Conservation (phyloP, 2,888 invertebrate species). For the Troides helena region DNA sequence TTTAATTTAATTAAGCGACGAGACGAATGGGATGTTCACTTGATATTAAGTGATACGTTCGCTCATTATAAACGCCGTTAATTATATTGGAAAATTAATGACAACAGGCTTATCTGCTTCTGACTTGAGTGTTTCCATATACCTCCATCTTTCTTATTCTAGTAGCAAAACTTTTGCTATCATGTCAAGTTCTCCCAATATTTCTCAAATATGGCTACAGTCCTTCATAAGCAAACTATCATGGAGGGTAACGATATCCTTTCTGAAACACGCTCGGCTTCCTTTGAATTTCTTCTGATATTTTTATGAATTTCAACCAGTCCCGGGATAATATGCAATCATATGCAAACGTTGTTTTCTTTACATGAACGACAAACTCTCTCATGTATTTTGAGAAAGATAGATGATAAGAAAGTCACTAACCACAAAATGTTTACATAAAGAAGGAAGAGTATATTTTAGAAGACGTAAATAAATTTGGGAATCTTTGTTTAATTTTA, state of each 20-base stretch:
- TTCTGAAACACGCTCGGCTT: constrained; percentile 44
- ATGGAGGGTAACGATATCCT: constrained; percentile 38
- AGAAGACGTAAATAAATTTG: too few relatives aligned
- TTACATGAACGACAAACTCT: too few relatives aligned
- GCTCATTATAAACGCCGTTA: too few relatives aligned
- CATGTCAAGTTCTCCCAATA: constrained; percentile 48
- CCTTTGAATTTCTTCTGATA: constrained; percentile 38
- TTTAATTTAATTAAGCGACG: too few relatives aligned
- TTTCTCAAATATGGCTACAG: constrained; percentile 49
- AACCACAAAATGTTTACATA: too few relatives aligned
- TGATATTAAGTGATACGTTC: too few relatives aligned
- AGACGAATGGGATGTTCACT: too few relatives aligned
- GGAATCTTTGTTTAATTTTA: too few relatives aligned
- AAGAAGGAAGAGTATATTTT: too few relatives aligned
- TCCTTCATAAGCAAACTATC: constrained; percentile 45
- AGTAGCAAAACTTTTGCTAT: constrained; percentile 44
- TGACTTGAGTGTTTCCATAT: background rate
- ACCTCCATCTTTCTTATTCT: constrained; percentile 53
- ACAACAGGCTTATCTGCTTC: background rate
- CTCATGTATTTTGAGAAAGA: too few relatives aligned
- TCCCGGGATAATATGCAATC: background rate
- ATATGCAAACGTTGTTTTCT: background rate
- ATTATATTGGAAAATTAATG: background rate
- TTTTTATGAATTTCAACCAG: constrained; percentile 51
- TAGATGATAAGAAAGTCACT: too few relatives aligned